Evolutionary conservation across 2,113 vertebrate species (phyloP), one percentile per base, ranked within the genome.

Genomic region (Triplophysa siluroides): DNA sequence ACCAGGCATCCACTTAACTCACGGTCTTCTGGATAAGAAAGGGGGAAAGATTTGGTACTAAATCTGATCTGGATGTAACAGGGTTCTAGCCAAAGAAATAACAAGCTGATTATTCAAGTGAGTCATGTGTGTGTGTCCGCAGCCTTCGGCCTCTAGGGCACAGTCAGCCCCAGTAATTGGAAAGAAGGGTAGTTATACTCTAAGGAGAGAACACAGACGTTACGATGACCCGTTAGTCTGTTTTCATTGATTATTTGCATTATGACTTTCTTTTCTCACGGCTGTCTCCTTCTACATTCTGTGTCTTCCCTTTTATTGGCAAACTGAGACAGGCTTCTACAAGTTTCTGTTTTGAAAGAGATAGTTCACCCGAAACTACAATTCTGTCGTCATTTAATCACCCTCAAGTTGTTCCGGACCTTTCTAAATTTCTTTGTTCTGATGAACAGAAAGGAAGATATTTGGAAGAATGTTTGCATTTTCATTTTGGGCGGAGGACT

Each of bases 41-140:
- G 68, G 16, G 60, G 29, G 72, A 47, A 61, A 65, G 73, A 43
- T 50, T 24, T 64, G 65, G 24, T 80, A 76, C 64, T 73, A 76
- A 76, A 52, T 65, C 38, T n/a, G 74, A 68, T 54, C 26, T 43
- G 73, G 8, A 14, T 50, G 66, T 74, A 18, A 60, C 54, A 43
- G 14, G 52, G 29, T 66, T 67, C 26, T 38, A 18, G 45, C 58
- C 45, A 47, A 29, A 73, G 70, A 73, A 83, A 83, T 83, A 83
- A 80, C 74, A 83, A 76, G 78, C 60, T 66, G 45, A 83, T 83
- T 54, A 76, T 71, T 74, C 50, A 71, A 66, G 79, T 70, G 33
- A 38, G 6, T 38, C 33, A 79, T 75, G 71, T 56, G 9, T 74
- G 54, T 58, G 47, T 60, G 66, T 63, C 50, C 67, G 47, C 8